A percentile compares a stretch with the other conserved stretches of the same genome.
phyloP scores from a whole-genome alignment of 2,888 invertebrate species.

The Ochlodes sylvanus region DNA sequence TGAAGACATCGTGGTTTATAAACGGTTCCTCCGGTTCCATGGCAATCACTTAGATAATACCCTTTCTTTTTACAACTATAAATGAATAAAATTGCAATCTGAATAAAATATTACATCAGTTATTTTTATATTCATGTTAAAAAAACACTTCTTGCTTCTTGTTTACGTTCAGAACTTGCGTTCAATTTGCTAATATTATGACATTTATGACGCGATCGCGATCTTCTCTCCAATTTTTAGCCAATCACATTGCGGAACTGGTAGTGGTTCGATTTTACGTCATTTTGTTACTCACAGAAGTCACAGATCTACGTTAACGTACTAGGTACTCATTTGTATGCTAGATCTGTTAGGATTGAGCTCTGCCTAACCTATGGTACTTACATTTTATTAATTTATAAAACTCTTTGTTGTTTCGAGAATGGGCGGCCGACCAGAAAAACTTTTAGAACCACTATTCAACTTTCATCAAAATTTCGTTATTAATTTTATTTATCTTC shows the following conservation, averaged over 20 bases:
- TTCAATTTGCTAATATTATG: slow-evolving; percentile 49
- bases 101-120: slow-evolving; percentile 17
- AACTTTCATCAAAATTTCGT: too few species aligned
- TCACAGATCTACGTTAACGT: too few species aligned
- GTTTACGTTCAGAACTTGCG: slow-evolving; percentile 23
- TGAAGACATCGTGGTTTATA: slow-evolving; percentile 85
- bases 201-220: slow-evolving; percentile 65
- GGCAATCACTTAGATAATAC: neutral
- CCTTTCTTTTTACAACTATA: slow-evolving; percentile 1
- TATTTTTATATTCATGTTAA: slow-evolving; percentile 12
- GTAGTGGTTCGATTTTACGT: slow-evolving; percentile 87
- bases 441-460: too few species aligned
- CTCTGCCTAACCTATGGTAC: too few species aligned
- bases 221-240: slow-evolving; percentile 53
- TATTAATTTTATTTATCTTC: slow-evolving; percentile 14
- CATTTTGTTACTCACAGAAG: slow-evolving; percentile 34
- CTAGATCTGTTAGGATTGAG: too few species aligned
- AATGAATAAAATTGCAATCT: slow-evolving; percentile 4
- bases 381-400: too few species aligned
- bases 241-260: slow-evolving; percentile 83
- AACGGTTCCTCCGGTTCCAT: slow-evolving; percentile 75
- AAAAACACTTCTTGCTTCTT: slow-evolving; percentile 10
- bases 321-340: too few species aligned
- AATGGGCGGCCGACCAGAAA: too few species aligned
- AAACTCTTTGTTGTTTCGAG: too few species aligned